Evolutionary conservation across 2,797 vertebrate species (phyloP).

Genomic region (Sebastiscus albofasciatus): DNA sequence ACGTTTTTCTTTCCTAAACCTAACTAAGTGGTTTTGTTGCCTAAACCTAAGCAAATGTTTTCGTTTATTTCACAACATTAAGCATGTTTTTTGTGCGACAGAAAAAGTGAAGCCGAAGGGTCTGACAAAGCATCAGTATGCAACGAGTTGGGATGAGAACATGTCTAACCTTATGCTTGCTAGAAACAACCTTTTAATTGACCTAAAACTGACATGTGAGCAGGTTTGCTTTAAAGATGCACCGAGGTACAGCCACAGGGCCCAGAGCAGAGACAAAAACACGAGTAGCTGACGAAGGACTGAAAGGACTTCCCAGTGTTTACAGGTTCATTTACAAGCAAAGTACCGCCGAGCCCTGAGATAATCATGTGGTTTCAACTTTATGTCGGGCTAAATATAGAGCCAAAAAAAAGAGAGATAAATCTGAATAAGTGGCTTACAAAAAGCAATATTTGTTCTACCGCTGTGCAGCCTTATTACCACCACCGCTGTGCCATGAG

Average conservation of each 20-base stretch:
- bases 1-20: too few species aligned
- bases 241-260: neutral
- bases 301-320: neutral
- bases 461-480: slow-evolving; percentile 14
- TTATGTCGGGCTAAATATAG: slow-evolving; percentile 13
- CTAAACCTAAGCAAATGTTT: too few species aligned
- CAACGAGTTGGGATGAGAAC: too few species aligned
- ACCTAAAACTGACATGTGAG: neutral
- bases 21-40: too few species aligned
- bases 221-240: neutral
- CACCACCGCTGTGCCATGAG: neutral
- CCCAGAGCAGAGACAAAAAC: neutral
- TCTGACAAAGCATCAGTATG: too few species aligned
- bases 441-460: neutral
- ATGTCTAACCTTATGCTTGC: neutral
- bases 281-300: neutral
- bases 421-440: slow-evolving; percentile 1
- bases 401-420: neutral
- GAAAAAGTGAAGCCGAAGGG: too few species aligned
- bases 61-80: too few species aligned
- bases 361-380: neutral
- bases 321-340: neutral
- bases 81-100: too few species aligned
- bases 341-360: neutral
- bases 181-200: neutral